phyloP scores from a whole-genome alignment of 2,113 vertebrate species.

The Rhipidura dahli region DNA sequence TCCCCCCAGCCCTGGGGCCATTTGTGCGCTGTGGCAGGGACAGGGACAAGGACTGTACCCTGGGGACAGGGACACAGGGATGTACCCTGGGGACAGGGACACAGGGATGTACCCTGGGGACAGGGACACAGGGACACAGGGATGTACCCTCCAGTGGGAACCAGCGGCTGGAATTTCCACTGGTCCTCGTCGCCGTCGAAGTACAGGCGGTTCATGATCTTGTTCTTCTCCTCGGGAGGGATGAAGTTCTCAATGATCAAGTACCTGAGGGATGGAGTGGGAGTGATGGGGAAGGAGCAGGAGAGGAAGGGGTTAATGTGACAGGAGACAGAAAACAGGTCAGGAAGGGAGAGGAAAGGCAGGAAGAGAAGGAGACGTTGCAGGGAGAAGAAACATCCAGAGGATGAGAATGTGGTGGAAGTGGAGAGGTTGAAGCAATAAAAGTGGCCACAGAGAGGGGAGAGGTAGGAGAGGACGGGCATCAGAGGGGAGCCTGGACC shows the following conservation, averaged over 20 bases:
- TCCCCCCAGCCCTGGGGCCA: neutral
- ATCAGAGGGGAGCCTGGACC: neutral
- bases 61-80: too few species aligned
- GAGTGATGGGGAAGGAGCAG: neutral
- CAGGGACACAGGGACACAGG: neutral
- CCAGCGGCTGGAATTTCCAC: constrained; percentile 88
- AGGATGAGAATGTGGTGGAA: neutral
- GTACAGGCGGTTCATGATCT: constrained; percentile 91
- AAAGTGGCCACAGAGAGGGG: neutral
- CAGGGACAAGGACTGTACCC: neutral
- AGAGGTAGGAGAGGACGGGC: neutral
- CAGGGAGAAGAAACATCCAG: neutral
- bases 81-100: too few species aligned
- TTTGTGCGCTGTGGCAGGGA: too few species aligned
- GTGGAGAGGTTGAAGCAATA: neutral
- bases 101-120: neutral
- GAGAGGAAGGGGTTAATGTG: neutral
- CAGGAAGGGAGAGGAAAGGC: neutral
- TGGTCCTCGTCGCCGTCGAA: constrained; percentile 93
- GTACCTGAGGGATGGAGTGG: constrained; percentile 70
- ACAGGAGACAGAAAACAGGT: neutral
- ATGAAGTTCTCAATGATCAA: constrained; percentile 97
- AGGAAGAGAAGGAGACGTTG: neutral
- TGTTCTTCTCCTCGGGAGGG: constrained; percentile 94
- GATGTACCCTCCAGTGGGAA: constrained; percentile 78